phyloP scores from a whole-genome alignment of 2,888 invertebrate species.

The Troglohyphantes excavatus region DNA sequence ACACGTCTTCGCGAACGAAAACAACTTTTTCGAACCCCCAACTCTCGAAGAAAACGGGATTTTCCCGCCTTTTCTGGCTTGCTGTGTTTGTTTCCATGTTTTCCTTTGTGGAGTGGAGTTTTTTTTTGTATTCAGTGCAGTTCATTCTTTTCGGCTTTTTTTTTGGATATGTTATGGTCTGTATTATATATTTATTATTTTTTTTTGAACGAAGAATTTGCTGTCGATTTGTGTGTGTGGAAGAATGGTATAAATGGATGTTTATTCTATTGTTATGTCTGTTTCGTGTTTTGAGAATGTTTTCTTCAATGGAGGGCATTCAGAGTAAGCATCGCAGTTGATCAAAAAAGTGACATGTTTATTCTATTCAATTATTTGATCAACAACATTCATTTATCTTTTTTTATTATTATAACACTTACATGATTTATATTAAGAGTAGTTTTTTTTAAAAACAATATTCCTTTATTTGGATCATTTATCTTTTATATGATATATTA shows the following conservation, averaged over 20 bases:
- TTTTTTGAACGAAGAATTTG: not conserved
- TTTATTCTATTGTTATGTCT: slow-evolving; percentile 52
- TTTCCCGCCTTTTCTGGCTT: slow-evolving; percentile 16
- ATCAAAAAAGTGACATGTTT: no score
- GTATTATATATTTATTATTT: slow-evolving; percentile 15
- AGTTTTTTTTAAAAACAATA: no score
- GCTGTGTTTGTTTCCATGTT: slow-evolving; percentile 17
- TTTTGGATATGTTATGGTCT: slow-evolving; percentile 13
- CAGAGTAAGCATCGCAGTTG: not conserved
- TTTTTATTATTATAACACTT: no score
- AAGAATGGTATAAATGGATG: slow-evolving; percentile 27
- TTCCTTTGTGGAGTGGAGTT: slow-evolving; percentile 19
- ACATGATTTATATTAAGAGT: no score
- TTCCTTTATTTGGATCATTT: no score
- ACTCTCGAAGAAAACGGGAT: not conserved
- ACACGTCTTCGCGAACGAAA: slow-evolving; percentile 21
- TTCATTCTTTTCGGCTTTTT: slow-evolving; percentile 24
- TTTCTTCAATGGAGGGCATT: slow-evolving; percentile 1
- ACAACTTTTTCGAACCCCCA: slow-evolving; percentile 28
- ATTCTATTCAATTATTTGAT: no score
- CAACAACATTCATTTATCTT: no score
- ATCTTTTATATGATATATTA: no score
- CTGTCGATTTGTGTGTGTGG: not conserved
- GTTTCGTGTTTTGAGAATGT: slow-evolving; percentile 21
- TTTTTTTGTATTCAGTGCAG: not conserved